These are phyloP conservation scores for Sinhomidia bicolor DNA, from an alignment of 2,888 invertebrate genomes.

Conservation along the genomic window DNA sequence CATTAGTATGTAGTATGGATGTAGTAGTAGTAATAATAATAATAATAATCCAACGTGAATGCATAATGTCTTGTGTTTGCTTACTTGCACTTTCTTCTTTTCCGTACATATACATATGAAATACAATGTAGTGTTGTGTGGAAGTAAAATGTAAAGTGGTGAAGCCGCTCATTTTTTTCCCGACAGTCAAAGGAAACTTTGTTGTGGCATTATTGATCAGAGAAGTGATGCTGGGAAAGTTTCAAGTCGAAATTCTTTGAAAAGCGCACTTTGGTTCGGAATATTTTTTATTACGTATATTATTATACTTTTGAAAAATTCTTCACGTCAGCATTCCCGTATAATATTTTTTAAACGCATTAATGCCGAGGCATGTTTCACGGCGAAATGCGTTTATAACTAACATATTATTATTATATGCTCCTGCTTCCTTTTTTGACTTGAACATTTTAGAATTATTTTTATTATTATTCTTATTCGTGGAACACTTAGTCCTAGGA, in stretches of 20 bases:
- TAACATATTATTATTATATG: too few species aligned
- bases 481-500: background rate
- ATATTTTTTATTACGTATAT: background rate
- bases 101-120: too few species aligned
- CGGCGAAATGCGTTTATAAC: background rate
- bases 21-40: too few species aligned
- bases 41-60: too few species aligned
- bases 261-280: background rate
- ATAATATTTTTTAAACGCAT: background rate
- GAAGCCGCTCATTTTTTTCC: background rate
- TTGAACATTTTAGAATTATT: background rate
- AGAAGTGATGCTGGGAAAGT: background rate
- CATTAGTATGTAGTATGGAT: background rate
- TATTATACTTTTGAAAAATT: background rate
- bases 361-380: background rate
- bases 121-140: too few species aligned
- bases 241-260: background rate
- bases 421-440: background rate
- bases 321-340: background rate
- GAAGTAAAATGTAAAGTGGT: background rate
- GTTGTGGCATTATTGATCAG: background rate
- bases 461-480: background rate
- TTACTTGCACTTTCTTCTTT: too few species aligned
- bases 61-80: too few species aligned
- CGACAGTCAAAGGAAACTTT: background rate